These are phyloP conservation scores for Seriola dumerili DNA, from an alignment of 2,113 vertebrate genomes.

Conservation along the genomic window DNA sequence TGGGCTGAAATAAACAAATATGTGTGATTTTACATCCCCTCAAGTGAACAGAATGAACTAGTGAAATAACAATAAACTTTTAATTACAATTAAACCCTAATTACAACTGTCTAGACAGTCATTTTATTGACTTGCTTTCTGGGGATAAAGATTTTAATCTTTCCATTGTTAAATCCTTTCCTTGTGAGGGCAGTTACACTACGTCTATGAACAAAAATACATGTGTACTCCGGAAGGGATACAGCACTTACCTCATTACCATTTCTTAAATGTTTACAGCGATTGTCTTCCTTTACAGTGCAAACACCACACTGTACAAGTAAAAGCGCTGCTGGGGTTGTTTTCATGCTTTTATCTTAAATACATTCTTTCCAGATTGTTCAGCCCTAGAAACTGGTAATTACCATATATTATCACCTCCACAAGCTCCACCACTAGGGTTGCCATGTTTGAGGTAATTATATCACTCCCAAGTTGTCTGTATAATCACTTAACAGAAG, in stretches of 20 bases:
- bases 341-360: conserved; percentile 84
- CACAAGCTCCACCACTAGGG: conserved; percentile 69
- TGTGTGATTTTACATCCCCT: conserved; percentile 8
- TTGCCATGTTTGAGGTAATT: conserved; percentile 83
- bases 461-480: conserved; percentile 82
- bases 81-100: conserved; percentile 41
- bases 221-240: conserved; percentile 68
- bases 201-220: conserved; percentile 52
- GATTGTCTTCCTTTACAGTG: conserved; percentile 67
- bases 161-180: conserved; percentile 45
- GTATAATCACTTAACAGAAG: conserved; percentile 78
- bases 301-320: conserved; percentile 62
- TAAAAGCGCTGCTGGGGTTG: conserved; percentile 71
- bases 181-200: conserved; percentile 31
- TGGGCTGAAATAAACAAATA: conserved; percentile 31
- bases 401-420: conserved; percentile 85
- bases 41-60: conserved; percentile 15
- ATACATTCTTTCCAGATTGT: conserved; percentile 80
- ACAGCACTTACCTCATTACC: conserved; percentile 73
- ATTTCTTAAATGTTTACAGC: conserved; percentile 75
- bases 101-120: conserved; percentile 33
- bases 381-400: conserved; percentile 79
- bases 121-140: conserved; percentile 56
- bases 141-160: conserved; percentile 55
- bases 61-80: conserved; percentile 34